phyloP scores from a whole-genome alignment of 2,113 vertebrate species.

The Actenoides hombroni region DNA sequence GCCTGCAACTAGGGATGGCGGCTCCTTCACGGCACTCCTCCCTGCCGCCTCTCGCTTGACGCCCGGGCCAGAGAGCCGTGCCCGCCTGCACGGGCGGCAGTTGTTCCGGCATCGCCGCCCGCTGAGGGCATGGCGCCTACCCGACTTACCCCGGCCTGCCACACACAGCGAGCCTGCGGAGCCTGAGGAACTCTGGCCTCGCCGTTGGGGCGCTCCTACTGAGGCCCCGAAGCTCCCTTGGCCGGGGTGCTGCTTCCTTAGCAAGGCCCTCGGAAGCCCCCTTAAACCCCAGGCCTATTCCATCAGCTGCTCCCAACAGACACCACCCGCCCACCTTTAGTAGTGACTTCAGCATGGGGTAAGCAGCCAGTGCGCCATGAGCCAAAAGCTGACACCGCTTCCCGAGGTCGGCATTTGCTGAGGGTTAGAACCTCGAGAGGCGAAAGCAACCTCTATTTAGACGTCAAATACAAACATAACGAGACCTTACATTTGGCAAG shows the following conservation, averaged over 20 bases:
- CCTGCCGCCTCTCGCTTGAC: background rate
- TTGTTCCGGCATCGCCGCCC: background rate
- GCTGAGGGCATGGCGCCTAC: accelerated
- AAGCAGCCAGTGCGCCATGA: accelerated
- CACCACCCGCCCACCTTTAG: background rate
- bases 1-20: no score
- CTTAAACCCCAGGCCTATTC: background rate
- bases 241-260: background rate
- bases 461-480: accelerated
- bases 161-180: background rate
- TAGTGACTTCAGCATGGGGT: accelerated
- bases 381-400: accelerated
- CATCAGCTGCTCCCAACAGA: background rate
- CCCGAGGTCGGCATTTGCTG: accelerated
- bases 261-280: no score
- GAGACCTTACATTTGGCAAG: background rate
- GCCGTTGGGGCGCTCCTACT: no score
- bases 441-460: background rate
- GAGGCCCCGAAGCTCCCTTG: background rate
- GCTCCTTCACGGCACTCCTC: background rate
- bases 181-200: no score
- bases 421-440: background rate
- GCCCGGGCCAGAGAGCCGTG: background rate
- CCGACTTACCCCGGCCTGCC: background rate
- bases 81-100: no score